phyloP scores from a whole-genome alignment of 1,140 invertebrate species.

The Odontomachus brunneus region DNA sequence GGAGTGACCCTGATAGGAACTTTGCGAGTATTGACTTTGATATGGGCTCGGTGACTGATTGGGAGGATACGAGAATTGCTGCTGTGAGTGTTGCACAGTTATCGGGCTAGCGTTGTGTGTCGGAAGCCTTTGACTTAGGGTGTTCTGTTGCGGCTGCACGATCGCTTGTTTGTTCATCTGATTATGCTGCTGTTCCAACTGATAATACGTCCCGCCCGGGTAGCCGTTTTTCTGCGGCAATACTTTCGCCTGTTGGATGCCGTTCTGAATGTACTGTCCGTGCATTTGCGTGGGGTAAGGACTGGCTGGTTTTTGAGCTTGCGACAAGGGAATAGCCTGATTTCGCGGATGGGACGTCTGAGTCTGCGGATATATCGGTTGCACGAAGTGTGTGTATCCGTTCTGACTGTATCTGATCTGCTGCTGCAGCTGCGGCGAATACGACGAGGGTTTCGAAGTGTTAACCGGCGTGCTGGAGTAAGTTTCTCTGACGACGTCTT shows the following conservation, averaged over 20 bases:
- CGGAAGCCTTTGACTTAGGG: slow-evolving; percentile 77
- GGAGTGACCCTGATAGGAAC: slow-evolving; percentile 77
- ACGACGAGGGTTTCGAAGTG: slow-evolving; percentile 66
- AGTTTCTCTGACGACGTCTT: slow-evolving; percentile 75
- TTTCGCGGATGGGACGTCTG: slow-evolving; percentile 79
- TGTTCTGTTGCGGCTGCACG: slow-evolving; percentile 68
- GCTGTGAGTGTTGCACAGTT: slow-evolving; percentile 81
- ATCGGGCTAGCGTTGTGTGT: slow-evolving; percentile 80
- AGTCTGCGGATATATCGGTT: slow-evolving; percentile 77
- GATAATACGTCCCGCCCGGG: slow-evolving; percentile 76
- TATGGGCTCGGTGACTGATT: slow-evolving; percentile 80
- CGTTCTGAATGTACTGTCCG: slow-evolving; percentile 78
- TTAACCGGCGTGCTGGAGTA: slow-evolving; percentile 55
- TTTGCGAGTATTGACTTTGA: slow-evolving; percentile 78
- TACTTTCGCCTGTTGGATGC: slow-evolving; percentile 67
- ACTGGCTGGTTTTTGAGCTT: slow-evolving; percentile 81
- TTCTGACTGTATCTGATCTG: slow-evolving; percentile 81
- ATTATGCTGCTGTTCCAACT: slow-evolving; percentile 83
- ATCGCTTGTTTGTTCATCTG: slow-evolving; percentile 82
- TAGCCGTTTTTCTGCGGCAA: slow-evolving; percentile 76
- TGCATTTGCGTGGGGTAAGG: slow-evolving; percentile 80
- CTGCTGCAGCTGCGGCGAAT: slow-evolving; percentile 77
- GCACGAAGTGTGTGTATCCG: slow-evolving; percentile 76
- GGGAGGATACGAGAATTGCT: slow-evolving; percentile 73
- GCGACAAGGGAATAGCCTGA: slow-evolving; percentile 76